These are phyloP conservation scores for Sebastiscus albofasciatus DNA, from an alignment of 2,797 vertebrate genomes.

Conservation along the genomic window DNA sequence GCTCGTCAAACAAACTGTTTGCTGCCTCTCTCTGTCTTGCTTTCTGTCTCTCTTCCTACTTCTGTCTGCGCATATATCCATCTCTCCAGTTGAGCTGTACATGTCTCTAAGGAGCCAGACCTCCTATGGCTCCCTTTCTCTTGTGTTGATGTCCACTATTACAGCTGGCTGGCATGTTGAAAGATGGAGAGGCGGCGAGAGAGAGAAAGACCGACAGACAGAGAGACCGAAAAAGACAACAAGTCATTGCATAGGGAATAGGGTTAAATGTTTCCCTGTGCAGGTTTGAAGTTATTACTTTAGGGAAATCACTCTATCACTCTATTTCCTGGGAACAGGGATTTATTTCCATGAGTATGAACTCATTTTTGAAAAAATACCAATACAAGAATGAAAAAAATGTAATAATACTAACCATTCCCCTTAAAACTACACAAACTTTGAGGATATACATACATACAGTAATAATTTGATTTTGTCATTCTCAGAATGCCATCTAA, in stretches of 20 bases:
- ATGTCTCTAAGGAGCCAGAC: constrained; percentile 17
- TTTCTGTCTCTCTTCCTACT: constrained; percentile 1
- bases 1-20: constrained; percentile 49
- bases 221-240: background rate
- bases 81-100: constrained; percentile 18
- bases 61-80: constrained; percentile 10
- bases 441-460: background rate
- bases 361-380: background rate
- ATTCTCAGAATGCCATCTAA: background rate
- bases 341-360: background rate
- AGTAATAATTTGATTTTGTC: background rate
- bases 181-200: background rate
- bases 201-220: background rate
- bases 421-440: background rate
- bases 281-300: background rate
- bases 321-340: background rate
- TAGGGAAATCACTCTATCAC: too few relatives aligned
- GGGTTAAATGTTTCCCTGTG: background rate
- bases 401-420: background rate
- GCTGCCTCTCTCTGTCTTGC: constrained; percentile 9
- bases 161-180: background rate
- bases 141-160: constrained; percentile 23
- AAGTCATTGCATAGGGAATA: background rate
- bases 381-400: background rate
- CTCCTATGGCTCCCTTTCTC: constrained; percentile 1